A percentile compares a stretch with the other conserved stretches of the same genome.
Evolutionary conservation across 2,113 vertebrate genomes (phyloP).

Genomic region (Sminthopsis crassicaudata): DNA sequence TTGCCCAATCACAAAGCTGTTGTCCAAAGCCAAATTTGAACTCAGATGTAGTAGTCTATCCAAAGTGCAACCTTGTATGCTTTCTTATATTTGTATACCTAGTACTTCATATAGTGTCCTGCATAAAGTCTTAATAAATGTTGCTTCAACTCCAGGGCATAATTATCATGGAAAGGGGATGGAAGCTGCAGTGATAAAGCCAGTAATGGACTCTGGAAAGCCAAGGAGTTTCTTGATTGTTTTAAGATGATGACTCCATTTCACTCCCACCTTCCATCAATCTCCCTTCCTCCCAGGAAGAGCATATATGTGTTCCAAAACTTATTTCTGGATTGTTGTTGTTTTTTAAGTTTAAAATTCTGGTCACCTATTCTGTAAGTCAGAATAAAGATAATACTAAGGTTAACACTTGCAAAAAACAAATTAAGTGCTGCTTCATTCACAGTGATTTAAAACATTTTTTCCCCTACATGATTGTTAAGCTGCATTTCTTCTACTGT

Average conservation of each 20-base stretch:
- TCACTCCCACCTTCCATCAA: too few relatives aligned
- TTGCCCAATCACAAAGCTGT: neutral
- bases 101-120: neutral
- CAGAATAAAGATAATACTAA: neutral
- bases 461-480: neutral
- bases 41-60: neutral
- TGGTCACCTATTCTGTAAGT: neutral
- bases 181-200: neutral
- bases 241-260: too few relatives aligned
- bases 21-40: neutral
- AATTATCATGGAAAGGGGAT: neutral
- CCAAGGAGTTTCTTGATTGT: too few relatives aligned
- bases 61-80: neutral
- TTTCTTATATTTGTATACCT: neutral
- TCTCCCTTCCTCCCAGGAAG: neutral
- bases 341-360: neutral
- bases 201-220: neutral
- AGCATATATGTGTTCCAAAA: too few relatives aligned
- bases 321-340: neutral
- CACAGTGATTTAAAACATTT: neutral
- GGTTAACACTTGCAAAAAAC: neutral
- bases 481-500: conserved; percentile 18
- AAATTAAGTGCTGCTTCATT: neutral
- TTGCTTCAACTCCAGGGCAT: neutral
- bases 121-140: neutral